Conservation (phyloP, 2,888 invertebrate species). For the Pseudococcus viburni region DNA sequence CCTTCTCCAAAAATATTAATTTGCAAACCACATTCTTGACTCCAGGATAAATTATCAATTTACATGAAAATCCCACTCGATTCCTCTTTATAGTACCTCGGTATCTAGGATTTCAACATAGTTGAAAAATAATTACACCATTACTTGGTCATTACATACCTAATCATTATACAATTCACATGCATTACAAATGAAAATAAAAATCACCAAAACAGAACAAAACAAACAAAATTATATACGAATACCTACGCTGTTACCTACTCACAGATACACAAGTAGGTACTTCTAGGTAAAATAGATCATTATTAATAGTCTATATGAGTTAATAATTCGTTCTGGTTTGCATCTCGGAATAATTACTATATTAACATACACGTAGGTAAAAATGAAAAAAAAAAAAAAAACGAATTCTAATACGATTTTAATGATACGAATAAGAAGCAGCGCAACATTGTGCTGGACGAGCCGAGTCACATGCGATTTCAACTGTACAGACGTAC, state of each 20-base stretch:
- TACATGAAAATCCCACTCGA: background rate
- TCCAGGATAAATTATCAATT: too few species aligned
- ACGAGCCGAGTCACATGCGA: constrained; percentile 37
- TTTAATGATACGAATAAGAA: constrained; percentile 56
- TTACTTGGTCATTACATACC: background rate
- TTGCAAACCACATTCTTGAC: too few species aligned
- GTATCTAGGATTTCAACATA: background rate
- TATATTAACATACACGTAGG: constrained; percentile 44
- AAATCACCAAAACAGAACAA: background rate
- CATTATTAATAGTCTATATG: constrained; percentile 47
- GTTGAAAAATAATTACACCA: background rate
- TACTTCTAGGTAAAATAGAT: constrained; percentile 28
- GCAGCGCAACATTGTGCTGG: constrained; percentile 11
- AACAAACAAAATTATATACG: background rate
- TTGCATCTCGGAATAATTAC: constrained; percentile 50
- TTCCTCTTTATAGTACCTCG: background rate
- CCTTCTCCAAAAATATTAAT: too few species aligned
- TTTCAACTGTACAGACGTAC: background rate
- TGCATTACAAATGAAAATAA: background rate
- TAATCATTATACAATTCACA: constrained; percentile 11
- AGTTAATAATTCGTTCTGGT: constrained; percentile 59
- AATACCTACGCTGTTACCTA: background rate
- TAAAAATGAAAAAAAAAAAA: background rate
- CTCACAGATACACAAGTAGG: background rate
- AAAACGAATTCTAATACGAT: constrained; percentile 61